A percentile compares a stretch with the other conserved stretches of the same genome.
Conservation (phyloP, 2,113 vertebrate genomes). For the Myotis davidii region DNA sequence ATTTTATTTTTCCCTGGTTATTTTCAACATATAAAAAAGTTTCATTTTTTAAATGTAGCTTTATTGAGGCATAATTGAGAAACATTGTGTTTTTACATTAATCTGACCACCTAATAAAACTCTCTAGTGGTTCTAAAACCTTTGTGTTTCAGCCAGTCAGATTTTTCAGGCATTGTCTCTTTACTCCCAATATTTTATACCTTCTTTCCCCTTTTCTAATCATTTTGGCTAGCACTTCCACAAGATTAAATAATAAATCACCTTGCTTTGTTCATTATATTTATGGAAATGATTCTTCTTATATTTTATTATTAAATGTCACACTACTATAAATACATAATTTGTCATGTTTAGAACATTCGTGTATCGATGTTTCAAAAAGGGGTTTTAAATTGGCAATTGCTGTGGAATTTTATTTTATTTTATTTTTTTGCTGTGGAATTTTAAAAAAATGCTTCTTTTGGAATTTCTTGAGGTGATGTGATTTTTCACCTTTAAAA, state of each 20-base stretch:
- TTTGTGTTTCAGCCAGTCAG: background rate
- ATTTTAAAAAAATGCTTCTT: background rate
- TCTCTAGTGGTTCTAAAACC: background rate
- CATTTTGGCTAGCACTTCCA: background rate
- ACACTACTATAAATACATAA: background rate
- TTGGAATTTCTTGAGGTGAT: background rate
- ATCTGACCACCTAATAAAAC: background rate
- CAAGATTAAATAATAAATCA: background rate
- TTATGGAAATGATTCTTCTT: background rate
- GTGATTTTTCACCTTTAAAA: constrained; percentile 6
- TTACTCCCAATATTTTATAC: constrained; percentile 3
- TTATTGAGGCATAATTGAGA: background rate
- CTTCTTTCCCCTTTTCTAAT: background rate
- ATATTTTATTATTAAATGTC: background rate
- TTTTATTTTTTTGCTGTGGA: no score
- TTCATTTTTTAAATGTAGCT: background rate
- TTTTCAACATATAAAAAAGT: background rate
- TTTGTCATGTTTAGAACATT: background rate
- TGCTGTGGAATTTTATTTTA: background rate
- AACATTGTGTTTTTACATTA: constrained; percentile 9
- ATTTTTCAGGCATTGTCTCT: background rate
- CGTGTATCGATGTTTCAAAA: background rate
- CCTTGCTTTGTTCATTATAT: background rate
- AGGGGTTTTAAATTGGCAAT: constrained; percentile 3
- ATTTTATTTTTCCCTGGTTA: background rate